A percentile compares a stretch with the other conserved stretches of the same genome.
phyloP scores from a whole-genome alignment of 2,888 invertebrate genomes.

The Cerastis rubricosa region DNA sequence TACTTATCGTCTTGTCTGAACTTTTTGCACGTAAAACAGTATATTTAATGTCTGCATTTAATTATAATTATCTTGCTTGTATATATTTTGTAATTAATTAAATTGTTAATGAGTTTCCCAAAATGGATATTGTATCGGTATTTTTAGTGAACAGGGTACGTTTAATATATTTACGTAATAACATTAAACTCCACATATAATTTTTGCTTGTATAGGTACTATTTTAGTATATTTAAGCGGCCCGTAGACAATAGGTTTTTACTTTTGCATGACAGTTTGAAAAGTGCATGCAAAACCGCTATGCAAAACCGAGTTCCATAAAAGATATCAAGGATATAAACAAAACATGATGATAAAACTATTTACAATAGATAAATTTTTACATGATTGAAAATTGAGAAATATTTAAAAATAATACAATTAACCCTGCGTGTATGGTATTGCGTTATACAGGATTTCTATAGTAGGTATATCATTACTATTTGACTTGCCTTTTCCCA shows the following conservation, averaged over 20 bases:
- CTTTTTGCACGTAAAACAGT: slow-evolving; percentile 37
- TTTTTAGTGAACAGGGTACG: slow-evolving; percentile 9
- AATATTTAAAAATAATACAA: background rate
- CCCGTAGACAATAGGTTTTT: background rate
- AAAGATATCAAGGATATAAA: background rate
- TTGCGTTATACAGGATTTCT: background rate
- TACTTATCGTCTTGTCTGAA: slow-evolving; percentile 33
- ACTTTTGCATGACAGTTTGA: background rate
- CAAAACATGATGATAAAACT: background rate
- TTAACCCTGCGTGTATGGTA: background rate
- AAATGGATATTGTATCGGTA: slow-evolving; percentile 21
- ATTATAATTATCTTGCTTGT: slow-evolving; percentile 40
- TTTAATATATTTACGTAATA: background rate
- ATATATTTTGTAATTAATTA: slow-evolving; percentile 54
- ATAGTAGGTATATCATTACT: no score
- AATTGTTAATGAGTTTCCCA: slow-evolving; percentile 46
- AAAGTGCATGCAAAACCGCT: background rate
- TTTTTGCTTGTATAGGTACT: no score
- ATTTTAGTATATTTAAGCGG: background rate
- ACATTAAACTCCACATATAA: background rate
- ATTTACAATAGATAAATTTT: background rate
- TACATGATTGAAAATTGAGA: background rate
- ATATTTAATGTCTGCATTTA: slow-evolving; percentile 47
- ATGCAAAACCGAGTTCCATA: no score
- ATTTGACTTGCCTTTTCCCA: no score